Conservation (phyloP, 2,888 invertebrate genomes). For the Eudasyphora cyanicolor region DNA sequence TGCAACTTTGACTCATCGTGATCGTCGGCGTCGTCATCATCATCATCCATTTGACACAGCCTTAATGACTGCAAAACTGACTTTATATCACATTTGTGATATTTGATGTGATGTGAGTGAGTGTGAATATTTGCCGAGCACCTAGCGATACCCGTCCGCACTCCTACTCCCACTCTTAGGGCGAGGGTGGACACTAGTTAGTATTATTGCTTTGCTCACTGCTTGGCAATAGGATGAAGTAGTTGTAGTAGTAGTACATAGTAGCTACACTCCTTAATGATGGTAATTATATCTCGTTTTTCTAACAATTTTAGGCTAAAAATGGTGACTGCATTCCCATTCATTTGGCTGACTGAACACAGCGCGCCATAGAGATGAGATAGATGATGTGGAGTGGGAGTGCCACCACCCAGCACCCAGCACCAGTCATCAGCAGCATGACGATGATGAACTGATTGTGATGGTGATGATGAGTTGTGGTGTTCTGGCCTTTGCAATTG, state of each 20-base stretch:
- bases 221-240: background rate
- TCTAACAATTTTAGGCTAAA: slow-evolving; percentile 74
- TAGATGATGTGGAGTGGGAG: slow-evolving; percentile 12
- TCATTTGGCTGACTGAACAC: background rate
- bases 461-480: background rate
- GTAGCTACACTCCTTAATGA: slow-evolving; percentile 78
- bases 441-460: no score
- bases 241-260: slow-evolving; percentile 18
- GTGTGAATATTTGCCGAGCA: background rate
- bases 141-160: background rate
- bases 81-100: slow-evolving; percentile 12
- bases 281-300: slow-evolving; percentile 79
- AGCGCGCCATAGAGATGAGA: slow-evolving; percentile 8
- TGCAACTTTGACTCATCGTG: slow-evolving; percentile 3
- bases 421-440: no score
- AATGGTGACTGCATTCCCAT: slow-evolving; percentile 52
- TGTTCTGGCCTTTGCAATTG: background rate
- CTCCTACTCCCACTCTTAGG: no score
- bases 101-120: background rate
- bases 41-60: slow-evolving; percentile 23
- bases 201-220: background rate
- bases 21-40: background rate
- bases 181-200: no score
- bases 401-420: no score
- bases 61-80: slow-evolving; percentile 22